These are phyloP conservation scores for Hecatera dysodea DNA, from an alignment of 2,888 invertebrate genomes.

Conservation along the genomic window DNA sequence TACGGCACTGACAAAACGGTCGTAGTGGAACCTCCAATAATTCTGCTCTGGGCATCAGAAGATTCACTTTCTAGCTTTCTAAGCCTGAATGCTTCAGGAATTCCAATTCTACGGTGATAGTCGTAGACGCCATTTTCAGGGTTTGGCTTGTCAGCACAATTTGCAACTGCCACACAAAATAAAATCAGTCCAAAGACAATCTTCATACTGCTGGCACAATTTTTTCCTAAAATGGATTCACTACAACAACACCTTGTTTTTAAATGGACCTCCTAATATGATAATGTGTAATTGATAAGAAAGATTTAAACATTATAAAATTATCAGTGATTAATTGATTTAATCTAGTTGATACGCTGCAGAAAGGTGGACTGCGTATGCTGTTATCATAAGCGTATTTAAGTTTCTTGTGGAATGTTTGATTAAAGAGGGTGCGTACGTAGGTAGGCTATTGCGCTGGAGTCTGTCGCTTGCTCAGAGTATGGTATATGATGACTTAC, in stretches of 20 bases:
- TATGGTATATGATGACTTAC: too few species aligned
- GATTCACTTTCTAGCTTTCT: conserved; percentile 68
- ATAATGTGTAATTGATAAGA: conserved; percentile 20
- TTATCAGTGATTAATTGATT: conserved; percentile 46
- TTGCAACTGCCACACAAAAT: conserved; percentile 45
- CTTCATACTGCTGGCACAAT: conserved; percentile 44
- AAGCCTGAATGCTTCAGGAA: conserved; percentile 71
- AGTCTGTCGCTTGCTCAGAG: neutral
- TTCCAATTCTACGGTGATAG: conserved; percentile 71
- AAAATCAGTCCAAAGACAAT: conserved; percentile 40
- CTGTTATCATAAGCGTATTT: neutral
- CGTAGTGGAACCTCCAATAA: conserved; percentile 71
- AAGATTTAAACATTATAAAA: neutral
- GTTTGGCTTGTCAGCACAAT: conserved; percentile 44
- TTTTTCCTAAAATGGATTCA: conserved; percentile 17
- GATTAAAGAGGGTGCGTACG: neutral
- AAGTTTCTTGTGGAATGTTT: conserved; percentile 7
- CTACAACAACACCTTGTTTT: neutral
- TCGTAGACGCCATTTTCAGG: conserved; percentile 66
- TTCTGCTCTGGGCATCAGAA: conserved; percentile 55
- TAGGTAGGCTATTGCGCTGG: neutral
- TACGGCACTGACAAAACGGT: conserved; percentile 68
- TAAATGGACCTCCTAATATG: conserved; percentile 16
- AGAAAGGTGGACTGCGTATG: neutral
- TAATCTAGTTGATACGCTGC: conserved; percentile 32